phyloP scores from a whole-genome alignment of 1,140 invertebrate genomes.

The Popillia japonica region DNA sequence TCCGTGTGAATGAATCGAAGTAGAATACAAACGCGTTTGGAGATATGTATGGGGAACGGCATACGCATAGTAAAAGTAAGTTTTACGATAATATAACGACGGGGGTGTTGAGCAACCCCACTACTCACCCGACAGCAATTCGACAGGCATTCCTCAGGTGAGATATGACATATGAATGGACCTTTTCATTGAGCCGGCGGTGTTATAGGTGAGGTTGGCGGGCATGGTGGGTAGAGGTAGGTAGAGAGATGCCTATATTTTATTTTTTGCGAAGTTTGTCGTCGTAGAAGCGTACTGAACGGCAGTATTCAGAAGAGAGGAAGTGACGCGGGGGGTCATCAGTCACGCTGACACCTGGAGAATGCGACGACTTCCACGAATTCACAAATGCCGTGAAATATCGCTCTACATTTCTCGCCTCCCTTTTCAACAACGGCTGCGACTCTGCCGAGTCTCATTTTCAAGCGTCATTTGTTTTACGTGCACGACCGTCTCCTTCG shows the following conservation, averaged over 20 bases:
- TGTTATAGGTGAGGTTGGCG: conserved; percentile 23
- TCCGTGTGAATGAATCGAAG: conserved; percentile 13
- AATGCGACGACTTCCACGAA: conserved; percentile 58
- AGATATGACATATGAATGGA: conserved; percentile 49
- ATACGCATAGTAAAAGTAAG: conserved; percentile 31
- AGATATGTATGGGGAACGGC: conserved; percentile 23
- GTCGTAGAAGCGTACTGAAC: conserved; percentile 27
- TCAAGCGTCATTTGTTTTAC: conserved; percentile 50
- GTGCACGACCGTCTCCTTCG: conserved; percentile 19
- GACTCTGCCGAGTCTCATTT: conserved; percentile 45
- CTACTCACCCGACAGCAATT: conserved; percentile 27
- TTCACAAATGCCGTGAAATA: conserved; percentile 54
- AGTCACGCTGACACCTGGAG: conserved; percentile 58
- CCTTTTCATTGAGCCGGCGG: conserved; percentile 48
- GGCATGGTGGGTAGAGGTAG: conserved; percentile 19
- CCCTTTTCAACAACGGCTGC: conserved; percentile 41
- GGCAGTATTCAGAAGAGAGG: conserved; percentile 48
- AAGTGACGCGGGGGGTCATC: conserved; percentile 56
- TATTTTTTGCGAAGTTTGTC: conserved; percentile 48
- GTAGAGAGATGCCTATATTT: conserved; percentile 46
- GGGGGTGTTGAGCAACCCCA: conserved; percentile 34
- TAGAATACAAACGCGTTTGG: conserved; percentile 16
- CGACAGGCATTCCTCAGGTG: conserved; percentile 51
- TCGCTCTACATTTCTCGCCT: conserved; percentile 50
- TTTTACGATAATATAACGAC: conserved; percentile 31